Conservation (phyloP, 2,797 vertebrate genomes). For the Esox masquinongy region DNA sequence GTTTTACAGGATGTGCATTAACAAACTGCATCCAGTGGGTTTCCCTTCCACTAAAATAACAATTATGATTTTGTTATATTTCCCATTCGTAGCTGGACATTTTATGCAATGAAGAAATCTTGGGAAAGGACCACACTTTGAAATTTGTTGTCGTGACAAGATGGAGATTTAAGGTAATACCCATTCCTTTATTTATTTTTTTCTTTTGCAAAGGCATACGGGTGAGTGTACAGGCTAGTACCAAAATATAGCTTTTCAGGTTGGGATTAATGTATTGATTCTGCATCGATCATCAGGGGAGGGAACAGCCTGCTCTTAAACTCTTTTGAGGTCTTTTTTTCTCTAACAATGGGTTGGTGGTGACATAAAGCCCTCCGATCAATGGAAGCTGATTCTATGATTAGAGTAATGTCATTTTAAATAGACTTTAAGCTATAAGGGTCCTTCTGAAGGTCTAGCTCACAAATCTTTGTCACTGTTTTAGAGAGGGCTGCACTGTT, state of each 20-base stretch:
- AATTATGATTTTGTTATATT: not conserved
- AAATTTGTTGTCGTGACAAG: slow-evolving; percentile 99
- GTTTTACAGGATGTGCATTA: not conserved
- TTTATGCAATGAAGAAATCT: slow-evolving; percentile 99
- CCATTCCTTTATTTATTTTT: not conserved
- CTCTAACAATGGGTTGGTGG: not conserved
- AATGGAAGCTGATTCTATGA: not conserved
- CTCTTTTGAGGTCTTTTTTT: not conserved
- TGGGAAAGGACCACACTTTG: slow-evolving; percentile 98
- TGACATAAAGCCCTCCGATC: not conserved
- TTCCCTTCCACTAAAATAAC: not conserved
- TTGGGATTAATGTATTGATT: not conserved
- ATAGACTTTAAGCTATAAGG: not conserved
- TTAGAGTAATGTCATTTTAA: not conserved
- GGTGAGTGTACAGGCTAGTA: not conserved
- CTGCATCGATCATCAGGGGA: not conserved
- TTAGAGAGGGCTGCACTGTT: not conserved
- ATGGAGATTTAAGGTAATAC: slow-evolving; percentile 98
- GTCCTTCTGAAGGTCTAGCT: not conserved
- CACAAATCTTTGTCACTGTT: not conserved
- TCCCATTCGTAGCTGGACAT: slow-evolving; percentile 91
- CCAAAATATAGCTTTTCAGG: not conserved
- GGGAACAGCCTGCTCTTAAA: too few species aligned
- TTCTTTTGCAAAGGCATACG: not conserved
- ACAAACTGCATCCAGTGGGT: not conserved